A percentile compares a stretch with the other conserved stretches of the same genome.
Conservation (phyloP, 2,113 vertebrate genomes). For the Calcarius ornatus region DNA sequence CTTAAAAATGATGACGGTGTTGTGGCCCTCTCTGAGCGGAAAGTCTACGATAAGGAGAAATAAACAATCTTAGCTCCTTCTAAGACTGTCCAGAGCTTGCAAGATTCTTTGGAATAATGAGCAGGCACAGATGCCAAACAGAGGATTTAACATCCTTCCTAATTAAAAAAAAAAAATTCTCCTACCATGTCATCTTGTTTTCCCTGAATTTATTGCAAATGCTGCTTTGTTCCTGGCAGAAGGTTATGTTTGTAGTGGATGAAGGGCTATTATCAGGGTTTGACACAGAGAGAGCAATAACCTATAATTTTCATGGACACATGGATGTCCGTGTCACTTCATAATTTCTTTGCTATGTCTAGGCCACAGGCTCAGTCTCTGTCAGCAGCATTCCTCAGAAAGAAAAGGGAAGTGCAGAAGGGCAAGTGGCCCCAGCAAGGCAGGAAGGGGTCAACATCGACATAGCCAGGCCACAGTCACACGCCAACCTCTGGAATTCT, state of each 20-base stretch:
- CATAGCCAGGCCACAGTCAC: background rate
- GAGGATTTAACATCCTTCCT: background rate
- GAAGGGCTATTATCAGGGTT: background rate
- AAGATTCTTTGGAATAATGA: background rate
- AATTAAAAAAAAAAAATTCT: background rate
- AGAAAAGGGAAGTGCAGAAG: background rate
- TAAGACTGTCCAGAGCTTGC: background rate
- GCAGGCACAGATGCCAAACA: background rate
- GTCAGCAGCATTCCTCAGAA: background rate
- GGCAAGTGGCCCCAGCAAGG: background rate
- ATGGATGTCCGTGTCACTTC: background rate
- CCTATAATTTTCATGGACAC: background rate
- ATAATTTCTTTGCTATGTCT: background rate
- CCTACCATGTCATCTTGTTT: background rate
- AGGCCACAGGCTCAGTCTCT: background rate
- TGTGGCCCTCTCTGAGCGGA: fast-evolving
- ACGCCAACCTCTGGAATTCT: background rate
- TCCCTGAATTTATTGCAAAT: background rate
- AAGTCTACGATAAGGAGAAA: background rate
- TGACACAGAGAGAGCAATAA: background rate
- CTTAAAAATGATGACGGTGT: background rate
- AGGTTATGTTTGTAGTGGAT: background rate
- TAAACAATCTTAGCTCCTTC: background rate
- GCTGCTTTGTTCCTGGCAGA: background rate
- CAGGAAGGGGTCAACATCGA: background rate